Evolutionary conservation across 2,113 vertebrate species (phyloP).

Genomic region (Pleuronectes platessa): DNA sequence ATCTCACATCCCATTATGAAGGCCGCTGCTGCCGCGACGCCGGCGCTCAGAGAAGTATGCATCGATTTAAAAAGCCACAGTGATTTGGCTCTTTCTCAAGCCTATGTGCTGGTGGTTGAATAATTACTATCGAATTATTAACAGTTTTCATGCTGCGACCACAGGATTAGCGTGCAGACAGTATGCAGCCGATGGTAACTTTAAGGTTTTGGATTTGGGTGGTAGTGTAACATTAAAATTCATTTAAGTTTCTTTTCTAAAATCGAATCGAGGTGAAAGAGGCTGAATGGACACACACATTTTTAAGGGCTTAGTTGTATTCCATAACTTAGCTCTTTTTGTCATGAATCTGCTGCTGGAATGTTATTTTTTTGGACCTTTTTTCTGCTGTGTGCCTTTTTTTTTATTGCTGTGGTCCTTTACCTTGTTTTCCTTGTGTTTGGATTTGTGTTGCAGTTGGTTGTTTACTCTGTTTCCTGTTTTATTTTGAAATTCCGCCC

Average conservation of each 20-base stretch:
- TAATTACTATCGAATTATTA: constrained; percentile 14
- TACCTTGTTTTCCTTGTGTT: too few relatives aligned
- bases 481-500: too few relatives aligned
- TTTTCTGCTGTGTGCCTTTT: too few relatives aligned
- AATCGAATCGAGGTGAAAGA: constrained; percentile 3
- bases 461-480: too few relatives aligned
- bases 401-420: too few relatives aligned
- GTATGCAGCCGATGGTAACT: not conserved
- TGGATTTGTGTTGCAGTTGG: too few relatives aligned
- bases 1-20: constrained; percentile 7
- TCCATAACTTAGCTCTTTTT: too few relatives aligned
- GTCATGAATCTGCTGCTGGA: too few relatives aligned
- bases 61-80: constrained; percentile 15
- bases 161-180: not conserved
- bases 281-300: not conserved
- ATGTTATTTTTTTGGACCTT: too few relatives aligned
- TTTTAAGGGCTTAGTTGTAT: too few relatives aligned
- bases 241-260: not conserved
- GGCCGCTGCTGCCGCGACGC: not conserved
- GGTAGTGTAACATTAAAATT: not conserved
- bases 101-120: constrained; percentile 3
- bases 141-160: constrained; percentile 2
- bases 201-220: not conserved
- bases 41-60: constrained; percentile 14
- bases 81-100: constrained; percentile 16